Evolutionary conservation across 2,113 vertebrate genomes (phyloP).

Genomic region (Zosterops pallidus): DNA sequence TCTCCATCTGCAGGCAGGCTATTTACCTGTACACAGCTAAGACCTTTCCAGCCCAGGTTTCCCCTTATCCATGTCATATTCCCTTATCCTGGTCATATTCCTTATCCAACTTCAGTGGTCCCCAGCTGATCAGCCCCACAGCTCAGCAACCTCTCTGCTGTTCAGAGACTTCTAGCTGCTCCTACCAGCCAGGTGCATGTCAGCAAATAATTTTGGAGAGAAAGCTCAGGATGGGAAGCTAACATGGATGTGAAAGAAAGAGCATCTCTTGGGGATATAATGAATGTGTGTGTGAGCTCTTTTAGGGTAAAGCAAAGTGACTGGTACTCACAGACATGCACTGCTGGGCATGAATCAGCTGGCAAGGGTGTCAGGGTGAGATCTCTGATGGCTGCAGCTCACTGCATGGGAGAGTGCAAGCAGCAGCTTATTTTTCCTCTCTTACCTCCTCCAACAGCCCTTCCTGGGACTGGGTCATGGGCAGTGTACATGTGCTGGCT

Average conservation of each 20-base stretch:
- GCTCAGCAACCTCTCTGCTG: background rate
- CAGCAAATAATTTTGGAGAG: background rate
- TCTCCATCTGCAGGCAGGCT: background rate
- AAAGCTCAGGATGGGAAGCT: background rate
- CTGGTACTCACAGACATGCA: background rate
- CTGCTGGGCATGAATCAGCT: background rate
- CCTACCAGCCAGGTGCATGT: background rate
- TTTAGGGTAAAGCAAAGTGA: background rate
- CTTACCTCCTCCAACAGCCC: background rate
- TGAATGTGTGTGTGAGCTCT: background rate
- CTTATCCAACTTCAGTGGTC: background rate
- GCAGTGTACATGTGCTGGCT: background rate
- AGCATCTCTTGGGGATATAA: background rate
- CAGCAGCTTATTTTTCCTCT: background rate
- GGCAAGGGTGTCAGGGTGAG: background rate
- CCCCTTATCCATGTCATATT: background rate
- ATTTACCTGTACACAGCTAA: background rate
- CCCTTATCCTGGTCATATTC: background rate
- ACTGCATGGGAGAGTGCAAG: accelerated
- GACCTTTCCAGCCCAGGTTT: background rate
- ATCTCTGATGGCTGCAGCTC: background rate
- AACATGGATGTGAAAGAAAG: background rate
- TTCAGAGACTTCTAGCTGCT: background rate
- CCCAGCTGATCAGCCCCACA: background rate
- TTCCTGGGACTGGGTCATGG: background rate